Percentiles rank a stretch among this genome's conserved stretches.
Evolutionary conservation across 2,113 vertebrate species (phyloP).

Genomic region (Oryzias woworae): DNA sequence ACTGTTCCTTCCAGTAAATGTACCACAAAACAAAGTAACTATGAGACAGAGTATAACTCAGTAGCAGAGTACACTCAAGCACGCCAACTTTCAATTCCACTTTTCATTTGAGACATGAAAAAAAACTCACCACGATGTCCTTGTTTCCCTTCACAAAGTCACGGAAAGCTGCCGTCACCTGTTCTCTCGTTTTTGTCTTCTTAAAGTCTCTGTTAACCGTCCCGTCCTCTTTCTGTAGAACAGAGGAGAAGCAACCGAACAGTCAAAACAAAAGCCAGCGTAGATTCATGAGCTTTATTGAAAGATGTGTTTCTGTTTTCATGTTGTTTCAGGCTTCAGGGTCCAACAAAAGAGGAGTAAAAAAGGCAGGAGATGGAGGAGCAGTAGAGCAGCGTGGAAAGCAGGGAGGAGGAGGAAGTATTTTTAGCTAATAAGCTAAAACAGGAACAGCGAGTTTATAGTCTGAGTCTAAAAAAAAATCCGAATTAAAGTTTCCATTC

Average conservation of each 20-base stretch:
- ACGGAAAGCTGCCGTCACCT: constrained; percentile 86
- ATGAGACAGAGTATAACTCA: no score
- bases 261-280: not conserved
- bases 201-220: constrained; percentile 97
- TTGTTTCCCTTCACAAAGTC: constrained; percentile 92
- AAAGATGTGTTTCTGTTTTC: not conserved
- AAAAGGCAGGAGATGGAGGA: constrained; percentile 21
- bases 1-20: not conserved
- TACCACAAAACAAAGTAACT: not conserved
- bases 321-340: not conserved
- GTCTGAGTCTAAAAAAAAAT: not conserved
- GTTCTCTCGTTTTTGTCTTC: constrained; percentile 92
- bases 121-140: constrained; percentile 86
- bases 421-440: constrained; percentile 42
- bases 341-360: not conserved
- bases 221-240: constrained; percentile 90
- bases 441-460: constrained; percentile 2
- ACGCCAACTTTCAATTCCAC: constrained; percentile 14
- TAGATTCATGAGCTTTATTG: not conserved
- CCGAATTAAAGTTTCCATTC: no score
- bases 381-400: constrained; percentile 23
- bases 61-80: not conserved
- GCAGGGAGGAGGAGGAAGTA: constrained; percentile 9
- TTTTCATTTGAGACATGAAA: not conserved
- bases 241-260: constrained; percentile 1